Evolutionary conservation across 2,797 vertebrate genomes (phyloP).

Genomic region (Channa striata): DNA sequence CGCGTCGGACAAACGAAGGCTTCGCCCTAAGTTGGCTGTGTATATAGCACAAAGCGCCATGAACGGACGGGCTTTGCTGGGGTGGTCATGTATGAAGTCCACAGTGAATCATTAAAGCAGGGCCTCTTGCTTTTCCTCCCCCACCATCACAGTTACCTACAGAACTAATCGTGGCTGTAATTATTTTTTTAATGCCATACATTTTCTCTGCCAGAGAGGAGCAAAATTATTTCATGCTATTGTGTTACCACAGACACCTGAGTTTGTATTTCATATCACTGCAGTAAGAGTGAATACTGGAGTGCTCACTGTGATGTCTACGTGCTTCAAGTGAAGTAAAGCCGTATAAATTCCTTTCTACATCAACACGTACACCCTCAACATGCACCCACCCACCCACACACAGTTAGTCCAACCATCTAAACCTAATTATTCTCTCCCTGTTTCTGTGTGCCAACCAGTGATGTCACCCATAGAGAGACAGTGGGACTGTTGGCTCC

Average conservation of each 20-base stretch:
- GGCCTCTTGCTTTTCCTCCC: constrained; percentile 63
- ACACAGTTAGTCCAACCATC: constrained; percentile 70
- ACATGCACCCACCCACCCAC: constrained; percentile 36
- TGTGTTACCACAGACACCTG: neutral
- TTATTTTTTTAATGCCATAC: neutral
- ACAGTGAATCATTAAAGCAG: constrained; percentile 79
- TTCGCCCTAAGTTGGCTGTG: constrained; percentile 79
- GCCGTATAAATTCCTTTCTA: constrained; percentile 65
- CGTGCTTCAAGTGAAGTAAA: constrained; percentile 72
- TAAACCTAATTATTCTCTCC: constrained; percentile 83
- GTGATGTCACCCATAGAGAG: constrained; percentile 84
- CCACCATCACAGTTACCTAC: constrained; percentile 45
- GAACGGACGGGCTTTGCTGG: constrained; percentile 70
- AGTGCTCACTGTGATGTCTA: constrained; percentile 47
- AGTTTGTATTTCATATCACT: neutral
- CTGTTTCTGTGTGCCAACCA: constrained; percentile 75
- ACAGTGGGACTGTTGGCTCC: constrained; percentile 75
- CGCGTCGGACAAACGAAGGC: constrained; percentile 78
- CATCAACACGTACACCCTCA: constrained; percentile 59
- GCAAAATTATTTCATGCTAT: neutral
- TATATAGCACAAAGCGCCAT: constrained; percentile 73
- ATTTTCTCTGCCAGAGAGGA: too few species aligned
- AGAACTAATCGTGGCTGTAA: constrained; percentile 39
- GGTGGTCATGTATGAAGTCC: constrained; percentile 80
- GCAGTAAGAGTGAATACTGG: neutral